A percentile compares a stretch with the other conserved stretches of the same genome.
These are phyloP conservation scores for Paralichthys olivaceus DNA, from an alignment of 2,113 vertebrate genomes.

Conservation along the genomic window DNA sequence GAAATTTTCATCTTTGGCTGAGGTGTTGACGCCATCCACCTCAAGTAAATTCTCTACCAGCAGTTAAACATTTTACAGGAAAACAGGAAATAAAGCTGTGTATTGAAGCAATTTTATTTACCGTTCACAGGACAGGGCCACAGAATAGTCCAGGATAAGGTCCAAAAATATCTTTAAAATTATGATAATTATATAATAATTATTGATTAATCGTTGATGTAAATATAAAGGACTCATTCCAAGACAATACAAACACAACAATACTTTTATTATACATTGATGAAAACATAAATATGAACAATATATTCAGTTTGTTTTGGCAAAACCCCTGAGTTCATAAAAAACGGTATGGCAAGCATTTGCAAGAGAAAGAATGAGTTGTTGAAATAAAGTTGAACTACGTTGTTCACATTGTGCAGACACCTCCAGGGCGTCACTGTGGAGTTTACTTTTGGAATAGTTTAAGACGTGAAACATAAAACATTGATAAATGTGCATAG, in stretches of 20 bases:
- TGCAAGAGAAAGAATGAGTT: neutral
- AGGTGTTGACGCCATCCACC: too few relatives aligned
- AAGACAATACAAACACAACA: neutral
- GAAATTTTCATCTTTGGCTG: too few relatives aligned
- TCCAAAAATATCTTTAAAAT: too few relatives aligned
- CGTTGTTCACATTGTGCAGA: neutral
- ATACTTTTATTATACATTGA: neutral
- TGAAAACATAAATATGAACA: neutral
- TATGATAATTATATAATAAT: too few relatives aligned
- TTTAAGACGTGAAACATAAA: too few relatives aligned
- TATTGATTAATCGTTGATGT: neutral
- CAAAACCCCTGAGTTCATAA: neutral
- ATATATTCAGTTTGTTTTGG: neutral
- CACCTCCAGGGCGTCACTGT: neutral
- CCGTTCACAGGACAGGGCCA: too few relatives aligned
- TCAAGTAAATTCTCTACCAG: too few relatives aligned
- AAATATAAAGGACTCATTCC: neutral
- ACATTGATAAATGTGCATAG: neutral
- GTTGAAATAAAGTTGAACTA: neutral
- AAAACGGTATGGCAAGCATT: neutral
- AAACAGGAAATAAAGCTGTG: too few relatives aligned
- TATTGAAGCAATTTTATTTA: too few relatives aligned
- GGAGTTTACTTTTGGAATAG: neutral
- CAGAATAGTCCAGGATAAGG: too few relatives aligned
- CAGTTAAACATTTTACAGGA: too few relatives aligned